phyloP scores from a whole-genome alignment of 2,888 invertebrate species.

The Kryphioiulus occultus region DNA sequence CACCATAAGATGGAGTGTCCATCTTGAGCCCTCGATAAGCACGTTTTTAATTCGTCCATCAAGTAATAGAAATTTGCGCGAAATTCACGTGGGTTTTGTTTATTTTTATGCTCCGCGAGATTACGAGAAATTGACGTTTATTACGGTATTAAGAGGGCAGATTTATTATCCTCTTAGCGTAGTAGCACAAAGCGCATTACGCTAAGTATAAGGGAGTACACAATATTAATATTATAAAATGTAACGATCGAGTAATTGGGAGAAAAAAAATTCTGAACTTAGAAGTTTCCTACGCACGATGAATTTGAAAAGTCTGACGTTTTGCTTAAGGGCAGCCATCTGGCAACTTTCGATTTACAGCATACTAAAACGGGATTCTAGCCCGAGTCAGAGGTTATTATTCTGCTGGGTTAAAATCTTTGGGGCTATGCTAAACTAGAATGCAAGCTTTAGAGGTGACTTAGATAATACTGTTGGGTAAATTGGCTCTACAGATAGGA shows the following conservation, averaged over 20 bases:
- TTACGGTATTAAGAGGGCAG: not conserved
- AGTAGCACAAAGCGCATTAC: conserved; percentile 14
- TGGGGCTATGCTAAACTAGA: not conserved
- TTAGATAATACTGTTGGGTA: not conserved
- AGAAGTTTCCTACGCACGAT: not conserved
- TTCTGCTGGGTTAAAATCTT: not conserved
- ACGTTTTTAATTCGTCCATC: not conserved
- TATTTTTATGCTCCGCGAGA: not conserved
- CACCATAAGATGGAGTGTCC: not conserved
- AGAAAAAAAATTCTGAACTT: not conserved
- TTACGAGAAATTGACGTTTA: not conserved
- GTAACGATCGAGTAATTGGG: not conserved
- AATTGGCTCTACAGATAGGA: too few relatives aligned
- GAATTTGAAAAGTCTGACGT: not conserved
- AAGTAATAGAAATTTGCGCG: not conserved
- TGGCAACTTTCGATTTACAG: not conserved
- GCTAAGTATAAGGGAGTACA: not conserved
- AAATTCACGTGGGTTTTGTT: conserved; percentile 11
- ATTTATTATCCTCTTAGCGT: conserved; percentile 6
- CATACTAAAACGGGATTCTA: not conserved
- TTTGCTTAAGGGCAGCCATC: not conserved
- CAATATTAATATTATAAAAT: not conserved
- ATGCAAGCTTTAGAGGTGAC: not conserved
- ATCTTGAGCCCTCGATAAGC: not conserved
- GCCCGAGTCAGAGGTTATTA: not conserved